These are phyloP conservation scores for Oligia fasciuncula DNA, from an alignment of 2,888 invertebrate species.

Conservation along the genomic window DNA sequence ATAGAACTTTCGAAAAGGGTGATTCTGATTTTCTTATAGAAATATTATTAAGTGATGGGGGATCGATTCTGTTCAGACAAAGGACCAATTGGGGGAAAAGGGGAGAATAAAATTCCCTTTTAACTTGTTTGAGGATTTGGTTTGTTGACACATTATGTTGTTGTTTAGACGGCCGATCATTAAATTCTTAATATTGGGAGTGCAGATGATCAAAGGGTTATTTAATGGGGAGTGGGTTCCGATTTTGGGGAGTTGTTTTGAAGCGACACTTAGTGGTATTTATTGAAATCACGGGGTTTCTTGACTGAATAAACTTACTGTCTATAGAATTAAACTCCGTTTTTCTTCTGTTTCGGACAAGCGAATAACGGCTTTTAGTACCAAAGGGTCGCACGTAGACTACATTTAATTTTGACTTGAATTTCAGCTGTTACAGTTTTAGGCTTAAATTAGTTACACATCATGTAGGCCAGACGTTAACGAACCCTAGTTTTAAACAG, in stretches of 20 bases:
- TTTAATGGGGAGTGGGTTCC: slow-evolving; percentile 28
- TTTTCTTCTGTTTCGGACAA: slow-evolving; percentile 2
- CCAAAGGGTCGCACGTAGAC: neutral
- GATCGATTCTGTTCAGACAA: slow-evolving; percentile 83
- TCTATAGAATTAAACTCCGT: neutral
- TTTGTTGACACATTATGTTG: slow-evolving; percentile 70
- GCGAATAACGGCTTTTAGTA: neutral
- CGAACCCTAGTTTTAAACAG: neutral
- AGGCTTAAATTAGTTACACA: neutral
- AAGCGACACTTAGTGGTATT: slow-evolving; percentile 52
- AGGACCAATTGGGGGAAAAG: slow-evolving; percentile 66
- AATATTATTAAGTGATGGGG: slow-evolving; percentile 84
- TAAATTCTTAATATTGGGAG: slow-evolving; percentile 58
- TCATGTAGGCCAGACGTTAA: neutral
- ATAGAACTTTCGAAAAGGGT: slow-evolving; percentile 61
- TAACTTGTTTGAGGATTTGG: slow-evolving; percentile 75
- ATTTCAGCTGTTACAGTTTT: neutral
- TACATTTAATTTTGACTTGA: neutral
- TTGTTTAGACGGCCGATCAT: slow-evolving; percentile 59
- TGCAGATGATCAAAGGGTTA: slow-evolving; percentile 56
- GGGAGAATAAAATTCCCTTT: slow-evolving; percentile 76
- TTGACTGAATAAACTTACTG: slow-evolving; percentile 22
- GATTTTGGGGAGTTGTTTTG: slow-evolving; percentile 39
- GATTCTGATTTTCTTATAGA: slow-evolving; percentile 83
- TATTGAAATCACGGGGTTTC: slow-evolving; percentile 27